Conservation (phyloP, 2,797 vertebrate genomes). For the Netta rufina region DNA sequence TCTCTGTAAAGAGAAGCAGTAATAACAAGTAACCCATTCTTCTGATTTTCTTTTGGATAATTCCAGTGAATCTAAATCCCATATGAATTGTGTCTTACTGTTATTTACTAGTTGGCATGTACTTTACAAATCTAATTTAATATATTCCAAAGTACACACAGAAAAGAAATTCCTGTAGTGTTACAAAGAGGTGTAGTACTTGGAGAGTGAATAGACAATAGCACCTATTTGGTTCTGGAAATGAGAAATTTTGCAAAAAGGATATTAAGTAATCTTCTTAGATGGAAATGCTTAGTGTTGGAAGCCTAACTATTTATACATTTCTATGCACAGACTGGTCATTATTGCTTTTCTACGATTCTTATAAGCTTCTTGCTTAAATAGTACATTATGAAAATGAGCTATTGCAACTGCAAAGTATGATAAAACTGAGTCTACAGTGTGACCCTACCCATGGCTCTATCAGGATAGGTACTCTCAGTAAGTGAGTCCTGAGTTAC, state of each 20-base stretch:
- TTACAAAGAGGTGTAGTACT: background rate
- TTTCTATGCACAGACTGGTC: constrained; percentile 57
- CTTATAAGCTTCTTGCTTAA: constrained; percentile 71
- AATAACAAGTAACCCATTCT: background rate
- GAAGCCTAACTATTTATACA: constrained; percentile 60
- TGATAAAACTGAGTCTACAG: constrained; percentile 65
- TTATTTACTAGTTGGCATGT: constrained; percentile 40
- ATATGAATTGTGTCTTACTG: background rate
- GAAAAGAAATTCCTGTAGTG: constrained; percentile 7
- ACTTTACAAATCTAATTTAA: constrained; percentile 33
- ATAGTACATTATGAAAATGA: constrained; percentile 74
- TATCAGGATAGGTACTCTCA: constrained; percentile 64
- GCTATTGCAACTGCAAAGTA: constrained; percentile 55
- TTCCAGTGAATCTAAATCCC: constrained; percentile 15
- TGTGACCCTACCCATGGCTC: constrained; percentile 59
- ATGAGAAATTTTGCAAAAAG: constrained; percentile 54
- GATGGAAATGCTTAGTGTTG: constrained; percentile 58
- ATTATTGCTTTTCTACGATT: constrained; percentile 69
- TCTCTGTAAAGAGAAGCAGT: constrained; percentile 36
- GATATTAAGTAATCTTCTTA: constrained; percentile 64
- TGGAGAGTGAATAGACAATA: constrained; percentile 54
- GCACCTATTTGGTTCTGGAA: constrained; percentile 58
- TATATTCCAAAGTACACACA: background rate
- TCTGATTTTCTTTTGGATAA: constrained; percentile 8
- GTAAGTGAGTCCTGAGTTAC: constrained; percentile 74